phyloP scores from a whole-genome alignment of 2,113 vertebrate genomes.

The Anthoscopus minutus region DNA sequence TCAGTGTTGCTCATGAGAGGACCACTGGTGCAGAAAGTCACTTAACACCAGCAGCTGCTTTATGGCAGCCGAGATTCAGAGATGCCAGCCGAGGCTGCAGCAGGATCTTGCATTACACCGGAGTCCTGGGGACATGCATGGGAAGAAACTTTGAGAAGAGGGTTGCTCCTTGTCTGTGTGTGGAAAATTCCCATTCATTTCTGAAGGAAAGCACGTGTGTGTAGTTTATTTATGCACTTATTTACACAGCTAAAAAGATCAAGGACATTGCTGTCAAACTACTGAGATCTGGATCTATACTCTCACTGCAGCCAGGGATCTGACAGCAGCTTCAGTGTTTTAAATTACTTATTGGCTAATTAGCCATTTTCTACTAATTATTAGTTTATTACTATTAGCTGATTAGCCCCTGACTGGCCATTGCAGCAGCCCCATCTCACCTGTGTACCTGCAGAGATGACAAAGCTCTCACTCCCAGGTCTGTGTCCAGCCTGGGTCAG shows the following conservation, averaged over 20 bases:
- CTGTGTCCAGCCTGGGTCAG: background rate
- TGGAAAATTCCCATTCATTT: background rate
- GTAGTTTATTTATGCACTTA: background rate
- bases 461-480: fast-evolving
- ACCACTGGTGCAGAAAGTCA: conserved; percentile 26
- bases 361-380: background rate
- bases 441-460: background rate
- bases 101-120: background rate
- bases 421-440: background rate
- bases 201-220: background rate
- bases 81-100: background rate
- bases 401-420: background rate
- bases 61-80: background rate
- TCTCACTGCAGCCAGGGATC: background rate
- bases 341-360: background rate
- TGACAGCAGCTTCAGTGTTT: background rate
- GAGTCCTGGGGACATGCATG: background rate
- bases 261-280: background rate
- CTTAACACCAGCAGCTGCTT: conserved; percentile 38
- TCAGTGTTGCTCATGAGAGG: background rate
- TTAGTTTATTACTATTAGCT: background rate
- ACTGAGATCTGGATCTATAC: background rate
- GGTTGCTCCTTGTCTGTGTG: background rate
- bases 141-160: background rate
- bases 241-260: background rate